Conservation (phyloP, 2,888 invertebrate genomes). For the Meiosimyza platycephala region DNA sequence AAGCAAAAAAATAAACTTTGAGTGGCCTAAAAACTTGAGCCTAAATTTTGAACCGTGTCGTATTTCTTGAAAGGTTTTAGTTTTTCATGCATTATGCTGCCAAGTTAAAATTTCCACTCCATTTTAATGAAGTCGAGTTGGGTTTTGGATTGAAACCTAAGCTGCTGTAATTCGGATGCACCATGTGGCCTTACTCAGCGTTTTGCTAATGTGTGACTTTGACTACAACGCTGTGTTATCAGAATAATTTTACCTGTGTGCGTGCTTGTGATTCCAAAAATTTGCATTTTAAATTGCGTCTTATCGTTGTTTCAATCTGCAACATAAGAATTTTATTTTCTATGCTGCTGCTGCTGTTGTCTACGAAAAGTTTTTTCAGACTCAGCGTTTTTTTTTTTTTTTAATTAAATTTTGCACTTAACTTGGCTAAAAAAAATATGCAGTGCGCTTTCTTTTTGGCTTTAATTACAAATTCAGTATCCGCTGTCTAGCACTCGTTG, state of each 20-base stretch:
- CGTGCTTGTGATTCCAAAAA: constrained; percentile 25
- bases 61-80: too few species aligned
- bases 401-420: background rate
- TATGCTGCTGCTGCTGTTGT: background rate
- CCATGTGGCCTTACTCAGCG: background rate
- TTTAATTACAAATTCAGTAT: too few species aligned
- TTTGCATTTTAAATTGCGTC: constrained; percentile 35
- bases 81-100: too few species aligned
- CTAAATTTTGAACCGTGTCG: too few species aligned
- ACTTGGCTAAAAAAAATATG: too few species aligned
- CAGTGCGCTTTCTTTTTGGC: too few species aligned
- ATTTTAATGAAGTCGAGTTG: constrained; percentile 12
- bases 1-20: too few species aligned
- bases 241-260: background rate
- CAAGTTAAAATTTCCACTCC: background rate
- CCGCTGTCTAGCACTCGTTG: too few species aligned
- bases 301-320: constrained; percentile 23
- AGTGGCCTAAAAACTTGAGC: too few species aligned
- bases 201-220: constrained; percentile 18
- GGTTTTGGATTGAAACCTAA: too few species aligned
- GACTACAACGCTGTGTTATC: background rate
- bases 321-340: constrained; percentile 4
- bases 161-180: too few species aligned
- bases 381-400: background rate
- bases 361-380: background rate